These are phyloP conservation scores for Pterobdella sp. DNA, from an alignment of 2,888 invertebrate species.

Conservation along the genomic window DNA sequence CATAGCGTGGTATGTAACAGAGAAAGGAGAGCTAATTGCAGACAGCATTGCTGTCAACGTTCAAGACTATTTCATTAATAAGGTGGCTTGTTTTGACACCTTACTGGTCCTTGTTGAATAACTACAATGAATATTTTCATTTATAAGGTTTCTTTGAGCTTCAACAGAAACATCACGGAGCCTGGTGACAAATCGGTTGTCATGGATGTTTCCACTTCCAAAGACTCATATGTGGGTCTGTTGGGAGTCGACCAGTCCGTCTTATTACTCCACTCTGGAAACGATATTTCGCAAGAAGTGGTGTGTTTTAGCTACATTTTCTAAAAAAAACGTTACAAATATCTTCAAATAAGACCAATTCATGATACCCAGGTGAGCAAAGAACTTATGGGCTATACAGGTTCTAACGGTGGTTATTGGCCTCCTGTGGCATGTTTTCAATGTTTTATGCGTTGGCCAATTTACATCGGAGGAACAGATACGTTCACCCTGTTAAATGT, in stretches of 20 bases:
- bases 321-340: neutral
- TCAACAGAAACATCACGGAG: slow-evolving; percentile 20
- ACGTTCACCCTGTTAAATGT: neutral
- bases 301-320: slow-evolving; percentile 14
- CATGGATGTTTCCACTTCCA: slow-evolving; percentile 24
- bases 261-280: slow-evolving; percentile 28
- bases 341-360: too few relatives aligned
- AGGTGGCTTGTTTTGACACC: neutral
- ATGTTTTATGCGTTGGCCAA: neutral
- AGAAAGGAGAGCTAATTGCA: slow-evolving; percentile 10
- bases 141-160: too few relatives aligned
- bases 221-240: slow-evolving; percentile 30
- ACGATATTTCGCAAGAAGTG: slow-evolving; percentile 30
- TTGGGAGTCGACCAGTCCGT: slow-evolving; percentile 33
- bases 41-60: slow-evolving; percentile 22
- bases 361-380: neutral
- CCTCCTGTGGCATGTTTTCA: neutral
- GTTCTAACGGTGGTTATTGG: too few relatives aligned
- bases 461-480: neutral
- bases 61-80: slow-evolving; percentile 6
- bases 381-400: neutral
- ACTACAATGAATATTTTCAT: too few relatives aligned
- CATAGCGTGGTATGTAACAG: slow-evolving; percentile 13
- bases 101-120: too few relatives aligned
- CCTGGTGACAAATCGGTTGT: slow-evolving; percentile 24